These are phyloP conservation scores for Agonopterix heracliana DNA, from an alignment of 2,888 invertebrate species.

Conservation along the genomic window DNA sequence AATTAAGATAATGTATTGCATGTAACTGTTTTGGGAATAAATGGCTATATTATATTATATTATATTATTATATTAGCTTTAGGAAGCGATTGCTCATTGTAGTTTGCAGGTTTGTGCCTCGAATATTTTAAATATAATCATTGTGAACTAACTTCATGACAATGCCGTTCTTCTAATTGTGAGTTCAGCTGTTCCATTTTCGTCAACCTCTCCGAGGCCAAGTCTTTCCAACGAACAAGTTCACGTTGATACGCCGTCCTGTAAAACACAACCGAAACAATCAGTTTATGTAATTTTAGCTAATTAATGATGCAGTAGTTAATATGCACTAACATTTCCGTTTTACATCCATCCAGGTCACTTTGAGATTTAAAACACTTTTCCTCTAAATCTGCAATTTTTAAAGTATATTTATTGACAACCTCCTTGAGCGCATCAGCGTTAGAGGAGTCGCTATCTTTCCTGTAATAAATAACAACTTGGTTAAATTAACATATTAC, in stretches of 20 bases:
- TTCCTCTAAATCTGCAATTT: slow-evolving; percentile 55
- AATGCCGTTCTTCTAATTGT: slow-evolving; percentile 78
- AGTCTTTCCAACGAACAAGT: slow-evolving; percentile 78
- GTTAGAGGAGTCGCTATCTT: slow-evolving; percentile 33
- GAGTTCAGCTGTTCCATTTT: slow-evolving; percentile 79
- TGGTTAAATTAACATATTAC: slow-evolving; percentile 20
- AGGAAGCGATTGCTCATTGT: background rate
- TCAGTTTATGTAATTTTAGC: slow-evolving; percentile 1
- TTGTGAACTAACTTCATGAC: slow-evolving; percentile 60
- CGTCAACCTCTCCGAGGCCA: slow-evolving; percentile 80
- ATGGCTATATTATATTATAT: too few relatives aligned
- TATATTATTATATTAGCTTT: too few relatives aligned
- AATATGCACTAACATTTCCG: slow-evolving; percentile 65
- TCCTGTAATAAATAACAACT: slow-evolving; percentile 43
- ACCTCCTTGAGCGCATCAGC: slow-evolving; percentile 43
- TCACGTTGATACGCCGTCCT: slow-evolving; percentile 55
- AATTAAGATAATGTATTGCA: too few relatives aligned
- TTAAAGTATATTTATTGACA: slow-evolving; percentile 55
- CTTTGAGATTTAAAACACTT: slow-evolving; percentile 58
- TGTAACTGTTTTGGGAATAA: background rate
- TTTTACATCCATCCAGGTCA: slow-evolving; percentile 56
- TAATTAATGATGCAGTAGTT: slow-evolving; percentile 55
- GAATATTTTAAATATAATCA: too few relatives aligned
- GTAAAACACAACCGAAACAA: slow-evolving; percentile 12
- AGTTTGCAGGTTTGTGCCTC: too few relatives aligned